Evolutionary conservation across 2,888 invertebrate species (phyloP), one percentile per base, ranked within the genome.

Genomic region (Hirtodrosophila duncani): DNA sequence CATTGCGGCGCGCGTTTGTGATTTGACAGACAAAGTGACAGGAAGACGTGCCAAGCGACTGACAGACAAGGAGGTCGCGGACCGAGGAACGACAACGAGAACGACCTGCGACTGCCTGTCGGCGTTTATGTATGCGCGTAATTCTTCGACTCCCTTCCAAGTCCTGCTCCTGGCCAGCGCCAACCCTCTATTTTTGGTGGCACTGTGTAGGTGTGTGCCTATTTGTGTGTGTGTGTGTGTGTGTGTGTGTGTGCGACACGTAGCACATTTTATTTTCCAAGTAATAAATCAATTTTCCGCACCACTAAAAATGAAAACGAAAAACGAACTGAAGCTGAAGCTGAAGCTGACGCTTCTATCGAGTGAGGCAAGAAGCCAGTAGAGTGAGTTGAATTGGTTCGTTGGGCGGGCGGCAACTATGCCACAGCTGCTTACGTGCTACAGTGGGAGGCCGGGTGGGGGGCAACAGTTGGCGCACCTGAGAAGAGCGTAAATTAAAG

Each of bases 241-340:
- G 37, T 63, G 52, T 63, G 29, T 59, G 60, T 68, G 67, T 61
- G 65, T 69, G 81, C 71, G 81, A 77, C 77, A 77, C 77, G 77
- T 77, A 77, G 81, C 77, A 77, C 81, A 77, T 77, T 77, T 77
- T 77, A 77, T 77, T 77, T 77, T 81, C 79, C 82, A 80, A 81
- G 78, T 81, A 81, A 78, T 78, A 78, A 78, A 78, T 78, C 78
- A 78, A 78, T 78, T 78, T 81, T 81, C 78, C 80, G 77, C 78
- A 78, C 78, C 78, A 78, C 80, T 79, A 78, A 80, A 82, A 78
- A 78, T 81, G 77, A 81, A 82, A 81, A 81, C 81, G 79, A 82
- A 74, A 68, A 81, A 68, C 74, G 78, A 79, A 79, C 63, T 18
- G 37, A 51, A 16, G 38, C 38, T 59, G 72, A 71, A 71, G 61